A percentile compares a stretch with the other conserved stretches of the same genome.
Evolutionary conservation across 2,113 vertebrate species (phyloP).

Genomic region (Jaculus jaculus): DNA sequence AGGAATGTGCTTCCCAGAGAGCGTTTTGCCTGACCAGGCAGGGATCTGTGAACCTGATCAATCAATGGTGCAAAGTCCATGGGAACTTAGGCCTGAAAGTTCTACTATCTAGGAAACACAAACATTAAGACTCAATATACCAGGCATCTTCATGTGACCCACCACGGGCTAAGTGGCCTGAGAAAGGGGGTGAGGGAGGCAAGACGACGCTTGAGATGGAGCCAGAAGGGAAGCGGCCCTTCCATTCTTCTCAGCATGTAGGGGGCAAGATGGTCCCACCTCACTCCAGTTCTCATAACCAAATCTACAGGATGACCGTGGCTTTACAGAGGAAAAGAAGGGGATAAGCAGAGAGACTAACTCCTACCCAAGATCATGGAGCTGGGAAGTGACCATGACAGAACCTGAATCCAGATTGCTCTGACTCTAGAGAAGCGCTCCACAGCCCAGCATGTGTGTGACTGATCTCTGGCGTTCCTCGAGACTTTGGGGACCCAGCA

Average conservation of each 20-base stretch:
- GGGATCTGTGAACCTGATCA: not conserved
- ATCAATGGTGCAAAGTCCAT: not conserved
- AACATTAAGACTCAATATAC: not conserved
- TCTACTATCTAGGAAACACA: not conserved
- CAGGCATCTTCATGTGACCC: not conserved
- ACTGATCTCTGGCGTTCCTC: not conserved
- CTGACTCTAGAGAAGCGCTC: not conserved
- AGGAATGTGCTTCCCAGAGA: not conserved
- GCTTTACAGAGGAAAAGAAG: not conserved
- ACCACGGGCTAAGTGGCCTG: not conserved
- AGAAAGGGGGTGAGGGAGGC: not conserved
- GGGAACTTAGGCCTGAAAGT: not conserved
- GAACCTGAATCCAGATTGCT: not conserved
- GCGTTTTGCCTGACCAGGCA: not conserved
- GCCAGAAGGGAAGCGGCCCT: not conserved
- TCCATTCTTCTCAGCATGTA: not conserved
- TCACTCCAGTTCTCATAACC: not conserved
- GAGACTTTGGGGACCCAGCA: not conserved
- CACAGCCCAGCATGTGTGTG: not conserved
- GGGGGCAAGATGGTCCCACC: not conserved
- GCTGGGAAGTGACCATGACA: not conserved
- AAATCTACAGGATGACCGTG: not conserved
- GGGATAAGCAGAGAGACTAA: not conserved
- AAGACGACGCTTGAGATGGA: not conserved
- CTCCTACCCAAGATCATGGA: not conserved